Evolutionary conservation across 2,888 invertebrate genomes (phyloP).

Genomic region (Tetragnatha montana): DNA sequence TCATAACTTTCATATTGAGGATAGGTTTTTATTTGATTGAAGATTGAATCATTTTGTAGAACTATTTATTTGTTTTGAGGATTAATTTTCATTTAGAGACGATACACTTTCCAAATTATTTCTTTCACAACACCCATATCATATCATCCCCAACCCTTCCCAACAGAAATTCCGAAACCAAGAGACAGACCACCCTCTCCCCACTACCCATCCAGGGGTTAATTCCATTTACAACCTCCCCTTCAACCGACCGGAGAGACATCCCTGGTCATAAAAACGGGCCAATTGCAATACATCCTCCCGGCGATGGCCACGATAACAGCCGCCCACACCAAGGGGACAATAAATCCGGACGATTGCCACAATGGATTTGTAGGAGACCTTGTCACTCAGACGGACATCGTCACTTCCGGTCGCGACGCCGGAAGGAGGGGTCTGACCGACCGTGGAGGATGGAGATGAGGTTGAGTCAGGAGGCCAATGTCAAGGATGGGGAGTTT

Average conservation of each 20-base stretch:
- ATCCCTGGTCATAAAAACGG: constrained; percentile 24
- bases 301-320: neutral
- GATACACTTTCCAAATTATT: no score
- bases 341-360: constrained; percentile 17
- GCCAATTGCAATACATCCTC: neutral
- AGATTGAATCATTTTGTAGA: no score
- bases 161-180: no score
- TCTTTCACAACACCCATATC: no score
- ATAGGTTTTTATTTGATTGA: no score
- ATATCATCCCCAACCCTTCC: no score
- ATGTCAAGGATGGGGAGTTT: neutral
- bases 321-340: neutral
- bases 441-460: constrained; percentile 30
- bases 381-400: constrained; percentile 32
- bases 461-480: neutral
- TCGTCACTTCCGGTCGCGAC: constrained; percentile 48
- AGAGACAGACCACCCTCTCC: no score
- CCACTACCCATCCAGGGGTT: neutral
- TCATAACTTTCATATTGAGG: no score
- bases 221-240: constrained; percentile 2
- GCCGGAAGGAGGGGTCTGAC: constrained; percentile 44
- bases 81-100: no score
- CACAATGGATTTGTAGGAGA: constrained; percentile 54
- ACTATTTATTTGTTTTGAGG: no score
- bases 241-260: neutral